Conservation (phyloP, 2,797 vertebrate genomes). For the Cirrhinus molitorella region DNA sequence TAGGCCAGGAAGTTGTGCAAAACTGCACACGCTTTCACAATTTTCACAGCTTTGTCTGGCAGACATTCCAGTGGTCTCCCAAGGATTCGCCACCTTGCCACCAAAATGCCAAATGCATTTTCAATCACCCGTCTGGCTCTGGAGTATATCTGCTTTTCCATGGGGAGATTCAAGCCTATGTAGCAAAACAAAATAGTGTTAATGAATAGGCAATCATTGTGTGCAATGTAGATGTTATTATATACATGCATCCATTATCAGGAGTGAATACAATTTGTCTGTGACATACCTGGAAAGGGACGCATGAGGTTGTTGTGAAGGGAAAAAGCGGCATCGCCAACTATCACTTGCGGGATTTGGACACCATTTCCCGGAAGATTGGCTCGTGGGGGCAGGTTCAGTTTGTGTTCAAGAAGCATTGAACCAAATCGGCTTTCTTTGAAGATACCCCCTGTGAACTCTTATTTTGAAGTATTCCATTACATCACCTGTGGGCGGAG, state of each 20-base stretch:
- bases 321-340: slow-evolving; percentile 37
- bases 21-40: slow-evolving; percentile 15
- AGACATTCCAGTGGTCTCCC: too few species aligned
- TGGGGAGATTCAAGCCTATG: background rate
- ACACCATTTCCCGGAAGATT: slow-evolving; percentile 22
- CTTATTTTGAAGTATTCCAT: too few species aligned
- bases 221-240: too few species aligned
- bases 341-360: slow-evolving; percentile 16
- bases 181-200: background rate
- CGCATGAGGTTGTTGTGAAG: slow-evolving; percentile 35
- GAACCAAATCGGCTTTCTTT: too few species aligned
- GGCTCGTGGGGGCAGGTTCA: background rate
- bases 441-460: too few species aligned
- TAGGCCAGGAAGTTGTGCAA: background rate
- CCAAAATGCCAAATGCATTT: background rate
- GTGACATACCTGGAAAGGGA: slow-evolving; percentile 37
- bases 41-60: slow-evolving; percentile 1
- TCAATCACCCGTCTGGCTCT: background rate
- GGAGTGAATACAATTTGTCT: too few species aligned
- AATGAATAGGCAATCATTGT: background rate
- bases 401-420: background rate
- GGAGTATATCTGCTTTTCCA: background rate
- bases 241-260: too few species aligned
- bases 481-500: too few species aligned
- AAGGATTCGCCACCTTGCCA: slow-evolving; percentile 8